Percentiles rank a stretch among this genome's conserved stretches.
Evolutionary conservation across 2,113 vertebrate species (phyloP).

Genomic region (Nanger granti): DNA sequence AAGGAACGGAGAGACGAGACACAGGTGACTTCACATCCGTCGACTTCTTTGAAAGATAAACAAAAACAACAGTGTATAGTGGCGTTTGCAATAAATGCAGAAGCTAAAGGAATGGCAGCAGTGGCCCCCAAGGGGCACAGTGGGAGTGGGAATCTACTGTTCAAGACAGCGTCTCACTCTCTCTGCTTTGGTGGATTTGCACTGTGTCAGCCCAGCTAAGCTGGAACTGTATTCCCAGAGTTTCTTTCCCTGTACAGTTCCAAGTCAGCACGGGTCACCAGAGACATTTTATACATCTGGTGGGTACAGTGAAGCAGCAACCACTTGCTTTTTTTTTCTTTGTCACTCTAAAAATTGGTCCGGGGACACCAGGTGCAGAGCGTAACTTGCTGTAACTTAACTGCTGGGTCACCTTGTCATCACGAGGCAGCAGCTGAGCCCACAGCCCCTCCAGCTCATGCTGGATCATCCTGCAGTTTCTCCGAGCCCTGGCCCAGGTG

Average conservation of each 20-base stretch:
- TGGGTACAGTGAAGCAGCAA: background rate
- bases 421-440: background rate
- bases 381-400: background rate
- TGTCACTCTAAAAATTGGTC: background rate
- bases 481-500: background rate
- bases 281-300: background rate
- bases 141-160: accelerated
- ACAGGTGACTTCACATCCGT: background rate
- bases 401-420: background rate
- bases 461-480: background rate
- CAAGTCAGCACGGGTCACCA: background rate
- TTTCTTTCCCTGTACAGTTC: background rate
- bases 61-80: background rate
- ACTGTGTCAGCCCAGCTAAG: background rate
- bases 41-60: background rate
- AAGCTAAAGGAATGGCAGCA: background rate
- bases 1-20: background rate
- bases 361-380: background rate
- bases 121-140: background rate
- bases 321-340: background rate
- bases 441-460: background rate
- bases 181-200: background rate
- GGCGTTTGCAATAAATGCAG: background rate
- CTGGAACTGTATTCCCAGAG: background rate
- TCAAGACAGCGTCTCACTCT: background rate